Conservation (phyloP, 2,888 invertebrate species). For the Platycheirus albimanus region DNA sequence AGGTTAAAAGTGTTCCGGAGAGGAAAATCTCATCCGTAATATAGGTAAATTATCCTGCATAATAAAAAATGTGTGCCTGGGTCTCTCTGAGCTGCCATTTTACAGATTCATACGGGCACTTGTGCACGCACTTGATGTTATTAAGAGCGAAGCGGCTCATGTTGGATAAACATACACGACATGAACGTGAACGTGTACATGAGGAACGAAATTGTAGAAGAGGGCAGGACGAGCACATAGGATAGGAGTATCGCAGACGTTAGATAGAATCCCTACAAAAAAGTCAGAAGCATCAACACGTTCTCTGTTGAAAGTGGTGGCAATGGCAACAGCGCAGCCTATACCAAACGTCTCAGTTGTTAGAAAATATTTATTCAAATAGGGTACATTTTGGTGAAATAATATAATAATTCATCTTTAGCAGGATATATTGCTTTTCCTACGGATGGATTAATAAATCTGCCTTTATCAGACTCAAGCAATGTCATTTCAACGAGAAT, state of each 20-base stretch:
- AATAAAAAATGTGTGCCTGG: constrained; percentile 33
- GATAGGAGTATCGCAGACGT: constrained; percentile 10
- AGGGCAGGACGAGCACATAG: neutral
- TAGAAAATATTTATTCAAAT: constrained; percentile 22
- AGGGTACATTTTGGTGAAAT: constrained; percentile 21
- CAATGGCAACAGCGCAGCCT: constrained; percentile 40
- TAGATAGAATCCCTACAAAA: constrained; percentile 27
- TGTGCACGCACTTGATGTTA: constrained; percentile 74
- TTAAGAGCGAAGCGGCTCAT: constrained; percentile 69
- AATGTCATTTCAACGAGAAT: no score
- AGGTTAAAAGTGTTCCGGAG: constrained; percentile 61
- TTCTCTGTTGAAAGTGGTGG: constrained; percentile 62
- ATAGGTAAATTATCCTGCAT: constrained; percentile 71
- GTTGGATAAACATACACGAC: constrained; percentile 64
- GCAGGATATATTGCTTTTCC: neutral
- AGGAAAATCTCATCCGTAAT: constrained; percentile 71
- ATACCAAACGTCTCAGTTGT: constrained; percentile 31
- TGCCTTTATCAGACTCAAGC: no score
- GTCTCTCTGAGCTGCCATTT: constrained; percentile 57
- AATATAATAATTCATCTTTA: neutral
- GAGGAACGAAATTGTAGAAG: constrained; percentile 27
- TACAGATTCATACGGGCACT: constrained; percentile 70
- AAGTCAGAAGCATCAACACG: constrained; percentile 67
- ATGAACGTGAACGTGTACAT: constrained; percentile 17
- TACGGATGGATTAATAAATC: no score